Evolutionary conservation across 2,113 vertebrate genomes (phyloP), one percentile per base, ranked within the genome.

Genomic region (Vulpes vulpes): DNA sequence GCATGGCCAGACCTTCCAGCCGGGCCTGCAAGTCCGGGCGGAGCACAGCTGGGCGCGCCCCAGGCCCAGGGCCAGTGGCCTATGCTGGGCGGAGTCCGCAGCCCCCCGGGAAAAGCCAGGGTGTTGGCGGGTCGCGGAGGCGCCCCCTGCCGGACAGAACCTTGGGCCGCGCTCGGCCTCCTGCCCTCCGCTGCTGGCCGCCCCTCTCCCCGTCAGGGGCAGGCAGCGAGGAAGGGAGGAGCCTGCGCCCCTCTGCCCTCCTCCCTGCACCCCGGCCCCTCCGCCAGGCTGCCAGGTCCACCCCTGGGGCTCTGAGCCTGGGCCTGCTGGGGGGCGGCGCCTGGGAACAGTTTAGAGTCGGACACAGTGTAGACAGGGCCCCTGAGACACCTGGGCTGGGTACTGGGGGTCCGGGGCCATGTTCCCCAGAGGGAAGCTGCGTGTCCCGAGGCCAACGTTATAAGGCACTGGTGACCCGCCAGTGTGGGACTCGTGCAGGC

Each of bases 381-480:
- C 53, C 35, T 12, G 35, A 78, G 64, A 38, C n/a, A 16, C 43
- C n/a, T 0, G 4, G 27, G 35, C 51, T 10, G 3, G 51, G 60
- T 38, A 14, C 35, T 20, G 78, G 55, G 25, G 53, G 55, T 57
- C 20, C 16, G 1, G 43, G 32, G 10, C 55, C 3, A 0, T 11
- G 14, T 49, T 3, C 43, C 11, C n/a, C 11, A 11, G 76, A 25
- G 65, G 14, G 2, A 25, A 67, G 19, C 59, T 53, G 59, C 8
- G 12, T 22, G 57, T 59, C 8, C 3, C 5, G 30, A 16, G 62
- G 12, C 69, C 17, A n/a, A 8, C 9, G 14, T 20, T 2, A 11
- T 3, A 8, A 7, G 49, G 57, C 0, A 0, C 27, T n/a, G 2
- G 8, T 0, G 8, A 22, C 17, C 19, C 10, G 19, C 14, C 12